Evolutionary conservation across 1,140 invertebrate species (phyloP).

Genomic region (Lordiphosa stackelbergi): DNA sequence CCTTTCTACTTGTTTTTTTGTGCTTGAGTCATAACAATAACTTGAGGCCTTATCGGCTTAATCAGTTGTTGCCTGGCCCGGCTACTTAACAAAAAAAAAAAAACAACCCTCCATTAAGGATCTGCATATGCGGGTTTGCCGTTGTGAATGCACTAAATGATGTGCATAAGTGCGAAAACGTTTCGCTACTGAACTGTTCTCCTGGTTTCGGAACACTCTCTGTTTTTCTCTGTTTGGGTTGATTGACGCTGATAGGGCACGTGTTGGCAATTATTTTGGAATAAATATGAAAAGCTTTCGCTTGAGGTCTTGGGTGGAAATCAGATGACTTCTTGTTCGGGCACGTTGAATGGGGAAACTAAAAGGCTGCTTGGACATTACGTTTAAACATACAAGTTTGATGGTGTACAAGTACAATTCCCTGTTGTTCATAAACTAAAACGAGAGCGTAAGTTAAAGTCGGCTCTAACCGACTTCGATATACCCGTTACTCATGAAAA

Average conservation of each 20-base stretch:
- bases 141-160: conserved; percentile 59
- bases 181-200: conserved; percentile 18
- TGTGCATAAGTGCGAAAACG: conserved; percentile 68
- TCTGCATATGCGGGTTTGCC: conserved; percentile 46
- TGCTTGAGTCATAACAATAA: conserved; percentile 15
- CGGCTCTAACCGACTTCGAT: too few relatives aligned
- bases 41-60: conserved; percentile 44
- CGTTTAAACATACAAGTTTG: too few relatives aligned
- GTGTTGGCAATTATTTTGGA: conserved; percentile 71
- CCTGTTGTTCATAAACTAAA: too few relatives aligned
- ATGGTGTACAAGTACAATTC: too few relatives aligned
- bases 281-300: conserved; percentile 61
- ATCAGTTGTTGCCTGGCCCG: conserved; percentile 23
- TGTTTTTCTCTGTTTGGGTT: conserved; percentile 55
- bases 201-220: conserved; percentile 3
- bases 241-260: conserved; percentile 74
- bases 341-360: too few relatives aligned
- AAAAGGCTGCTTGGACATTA: too few relatives aligned
- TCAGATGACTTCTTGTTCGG: conserved; percentile 49
- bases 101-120: conserved; percentile 5
- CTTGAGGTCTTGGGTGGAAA: conserved; percentile 20
- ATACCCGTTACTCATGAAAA: too few relatives aligned
- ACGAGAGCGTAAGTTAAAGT: too few relatives aligned
- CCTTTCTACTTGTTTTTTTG: too few relatives aligned
- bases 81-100: conserved; percentile 9